These are phyloP conservation scores for Himalopsyche anomala DNA, from an alignment of 2,888 invertebrate species.

Conservation along the genomic window DNA sequence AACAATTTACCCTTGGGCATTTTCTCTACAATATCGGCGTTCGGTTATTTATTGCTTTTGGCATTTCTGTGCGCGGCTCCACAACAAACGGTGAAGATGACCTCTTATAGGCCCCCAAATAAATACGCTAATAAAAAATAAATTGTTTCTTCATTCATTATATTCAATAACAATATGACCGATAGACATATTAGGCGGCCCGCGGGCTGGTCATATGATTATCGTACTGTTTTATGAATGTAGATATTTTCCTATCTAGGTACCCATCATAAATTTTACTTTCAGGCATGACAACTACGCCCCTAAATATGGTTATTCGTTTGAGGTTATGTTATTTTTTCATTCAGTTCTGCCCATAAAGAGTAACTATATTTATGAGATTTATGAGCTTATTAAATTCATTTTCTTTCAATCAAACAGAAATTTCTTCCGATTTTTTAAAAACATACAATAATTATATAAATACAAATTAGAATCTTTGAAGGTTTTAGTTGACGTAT, in stretches of 20 bases:
- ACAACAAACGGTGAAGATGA: constrained; percentile 16
- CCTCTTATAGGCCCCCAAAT: constrained; percentile 26
- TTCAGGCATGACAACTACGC: constrained; percentile 8
- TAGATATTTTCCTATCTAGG: neutral
- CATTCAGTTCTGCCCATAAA: neutral
- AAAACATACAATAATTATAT: too few species aligned
- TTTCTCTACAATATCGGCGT: constrained; percentile 8
- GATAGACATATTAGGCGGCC: constrained; percentile 11
- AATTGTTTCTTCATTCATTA: constrained; percentile 26
- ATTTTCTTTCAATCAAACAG: too few species aligned
- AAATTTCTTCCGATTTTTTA: too few species aligned
- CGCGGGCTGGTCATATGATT: neutral
- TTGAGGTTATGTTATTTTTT: neutral
- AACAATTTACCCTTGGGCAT: constrained; percentile 3
- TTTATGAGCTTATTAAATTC: too few species aligned
- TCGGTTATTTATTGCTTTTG: constrained; percentile 49
- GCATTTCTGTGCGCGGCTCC: neutral
- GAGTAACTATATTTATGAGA: too few species aligned
- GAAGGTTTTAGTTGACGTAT: too few species aligned
- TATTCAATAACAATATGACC: constrained; percentile 22
- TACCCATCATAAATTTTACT: neutral
- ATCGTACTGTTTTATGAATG: neutral
- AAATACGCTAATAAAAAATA: constrained; percentile 27
- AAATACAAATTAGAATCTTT: too few species aligned
- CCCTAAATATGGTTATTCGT: neutral